Base-by-base conservation (phyloP, 2,797 vertebrate species). In the Bradypodion pumilum region DNA sequence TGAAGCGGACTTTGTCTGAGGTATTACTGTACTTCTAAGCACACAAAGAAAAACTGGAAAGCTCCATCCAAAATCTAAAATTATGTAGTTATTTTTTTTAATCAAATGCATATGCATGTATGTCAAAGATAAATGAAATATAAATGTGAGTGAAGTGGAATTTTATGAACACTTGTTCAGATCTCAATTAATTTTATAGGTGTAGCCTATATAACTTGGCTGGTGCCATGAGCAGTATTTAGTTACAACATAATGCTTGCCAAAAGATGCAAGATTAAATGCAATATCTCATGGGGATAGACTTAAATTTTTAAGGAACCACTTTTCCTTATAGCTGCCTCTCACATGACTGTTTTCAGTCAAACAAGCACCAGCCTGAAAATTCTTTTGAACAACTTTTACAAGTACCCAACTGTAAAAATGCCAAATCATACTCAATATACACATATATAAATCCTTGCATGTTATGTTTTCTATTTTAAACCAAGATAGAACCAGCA, bases 161-260 rank as follows among this genome's bases (percentile, higher is more conserved):
- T 49, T 63, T 83, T 56, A 49, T 35, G 84, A 69, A 68, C 9
- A 62, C 12, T 84, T 44, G 1, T 72, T 44, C 7, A 83, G 13
- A 59, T 86, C 80, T 85, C 40, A 60, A 60, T 72, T 49, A 40
- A 76, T 81, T 87, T 68, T 77, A 7, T 73, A 69, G 42, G 19
- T 1, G 82, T 86, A 83, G 82, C 75, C 84, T 79, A 59, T 59
- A 83, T 83, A 84, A 74, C 23, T 83, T 89, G 73, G 62, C 78
- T 91, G 73, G 72, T 84, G 13, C 66, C 89, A 87, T 40, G 44
- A 88, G 81, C 80, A 85, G 91, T 89, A 40, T 76, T n/a, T n/a
- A n/a, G n/a, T n/a, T n/a, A 91, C 42, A 82, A 72, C 44, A 81
- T 85, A 85, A 78, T 6, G 4, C 35, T 86, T 91, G 73, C 44